Conservation (phyloP, 2,113 vertebrate genomes). For the Rattus norvegicus region GRCr8 NC_086024.1:127699501-127700000, state of each 20-base stretch:
- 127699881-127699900: slow-evolving; percentile 92
- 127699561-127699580: slow-evolving; percentile 83
- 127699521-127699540: slow-evolving; percentile 62
- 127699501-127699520: slow-evolving; percentile 55
- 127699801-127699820: slow-evolving; percentile 96
- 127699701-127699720: slow-evolving; percentile 97
- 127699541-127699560: slow-evolving; percentile 1
- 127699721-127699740: slow-evolving; percentile 97
- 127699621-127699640: slow-evolving; percentile 92
- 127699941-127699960: slow-evolving; percentile 95
- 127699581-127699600: slow-evolving; percentile 84
- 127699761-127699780: slow-evolving; percentile 96
- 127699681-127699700: slow-evolving; percentile 95
- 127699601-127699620: slow-evolving; percentile 84
- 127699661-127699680: slow-evolving; percentile 93
- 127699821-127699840: slow-evolving; percentile 97
- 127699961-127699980: slow-evolving; percentile 92
- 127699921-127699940: slow-evolving; percentile 91
- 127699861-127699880: slow-evolving; percentile 90
- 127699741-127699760: slow-evolving; percentile 97
- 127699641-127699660: slow-evolving; percentile 93
- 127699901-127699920: slow-evolving; percentile 91
- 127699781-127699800: slow-evolving; percentile 98
- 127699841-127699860: slow-evolving; percentile 97
- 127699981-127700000: slow-evolving; percentile 86